Percentiles rank a stretch among this genome's conserved stretches.
These are phyloP conservation scores for Eristalis intricaria DNA, from an alignment of 2,888 invertebrate genomes.

Conservation along the genomic window DNA sequence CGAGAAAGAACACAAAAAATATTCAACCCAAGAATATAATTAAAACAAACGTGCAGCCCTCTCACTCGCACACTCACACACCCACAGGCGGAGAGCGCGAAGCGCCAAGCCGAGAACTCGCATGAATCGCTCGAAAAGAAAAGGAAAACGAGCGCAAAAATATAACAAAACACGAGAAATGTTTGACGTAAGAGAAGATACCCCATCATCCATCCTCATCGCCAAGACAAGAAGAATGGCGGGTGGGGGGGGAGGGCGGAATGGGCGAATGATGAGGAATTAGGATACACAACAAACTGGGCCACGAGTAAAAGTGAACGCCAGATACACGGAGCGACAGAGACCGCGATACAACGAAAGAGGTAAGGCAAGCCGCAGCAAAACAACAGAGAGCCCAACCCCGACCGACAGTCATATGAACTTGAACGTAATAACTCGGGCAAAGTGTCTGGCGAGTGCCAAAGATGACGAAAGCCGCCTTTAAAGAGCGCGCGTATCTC, in stretches of 20 bases:
- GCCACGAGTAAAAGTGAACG: conserved; percentile 14
- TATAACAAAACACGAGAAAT: conserved; percentile 50
- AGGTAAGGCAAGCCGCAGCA: conserved; percentile 23
- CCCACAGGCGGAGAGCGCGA: neutral
- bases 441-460: conserved; percentile 69
- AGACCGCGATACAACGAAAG: conserved; percentile 1
- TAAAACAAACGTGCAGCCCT: conserved; percentile 46
- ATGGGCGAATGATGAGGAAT: conserved; percentile 20
- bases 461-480: conserved; percentile 71
- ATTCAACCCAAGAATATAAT: conserved; percentile 40
- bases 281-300: conserved; percentile 43
- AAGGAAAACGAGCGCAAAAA: conserved; percentile 29
- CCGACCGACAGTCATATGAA: conserved; percentile 70
- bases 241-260: neutral
- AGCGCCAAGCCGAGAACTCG: conserved; percentile 5
- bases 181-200: conserved; percentile 63
- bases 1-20: conserved; percentile 7
- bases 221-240: neutral
- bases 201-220: conserved; percentile 12
- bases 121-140: conserved; percentile 20
- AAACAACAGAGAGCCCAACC: conserved; percentile 42
- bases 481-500: conserved; percentile 40
- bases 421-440: conserved; percentile 73
- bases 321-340: neutral
- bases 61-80: conserved; percentile 1